Evolutionary conservation across 2,888 invertebrate species (phyloP).

Genomic region (Dolomedes plantarius): DNA sequence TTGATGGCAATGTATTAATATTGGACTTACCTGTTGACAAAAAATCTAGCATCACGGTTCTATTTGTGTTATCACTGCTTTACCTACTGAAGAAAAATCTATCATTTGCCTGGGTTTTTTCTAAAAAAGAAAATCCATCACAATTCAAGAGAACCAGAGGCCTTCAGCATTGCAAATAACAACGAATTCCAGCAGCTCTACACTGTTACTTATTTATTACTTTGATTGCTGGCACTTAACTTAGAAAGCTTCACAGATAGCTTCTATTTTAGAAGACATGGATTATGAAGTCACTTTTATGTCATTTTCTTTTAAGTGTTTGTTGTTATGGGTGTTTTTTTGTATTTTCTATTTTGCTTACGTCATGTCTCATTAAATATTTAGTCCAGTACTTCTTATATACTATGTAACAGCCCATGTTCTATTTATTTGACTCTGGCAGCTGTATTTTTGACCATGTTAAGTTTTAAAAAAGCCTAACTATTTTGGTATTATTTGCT

Average conservation of each 20-base stretch:
- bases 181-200: slow-evolving; percentile 61
- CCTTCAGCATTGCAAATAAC: slow-evolving; percentile 65
- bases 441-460: slow-evolving; percentile 1
- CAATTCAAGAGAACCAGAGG: slow-evolving; percentile 61
- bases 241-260: slow-evolving; percentile 35
- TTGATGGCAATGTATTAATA: slow-evolving; percentile 52
- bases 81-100: slow-evolving; percentile 42
- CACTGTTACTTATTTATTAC: slow-evolving; percentile 51
- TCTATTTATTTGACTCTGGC: not conserved
- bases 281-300: not conserved
- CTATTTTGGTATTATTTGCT: too few relatives aligned
- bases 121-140: slow-evolving; percentile 32
- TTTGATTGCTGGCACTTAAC: slow-evolving; percentile 39
- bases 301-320: slow-evolving; percentile 25
- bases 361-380: slow-evolving; percentile 26
- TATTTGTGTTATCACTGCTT: slow-evolving; percentile 55
- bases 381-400: slow-evolving; percentile 38
- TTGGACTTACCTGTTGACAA: slow-evolving; percentile 44
- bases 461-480: too few relatives aligned
- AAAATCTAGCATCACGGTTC: slow-evolving; percentile 37
- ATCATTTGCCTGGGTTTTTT: slow-evolving; percentile 45
- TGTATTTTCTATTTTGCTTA: slow-evolving; percentile 32
- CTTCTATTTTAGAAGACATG: slow-evolving; percentile 25
- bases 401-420: slow-evolving; percentile 7
- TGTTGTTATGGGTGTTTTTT: slow-evolving; percentile 26